Percentiles rank a stretch among this genome's conserved stretches.
Evolutionary conservation across 2,888 invertebrate species (phyloP).

Genomic region (Melieria crassipennis): DNA sequence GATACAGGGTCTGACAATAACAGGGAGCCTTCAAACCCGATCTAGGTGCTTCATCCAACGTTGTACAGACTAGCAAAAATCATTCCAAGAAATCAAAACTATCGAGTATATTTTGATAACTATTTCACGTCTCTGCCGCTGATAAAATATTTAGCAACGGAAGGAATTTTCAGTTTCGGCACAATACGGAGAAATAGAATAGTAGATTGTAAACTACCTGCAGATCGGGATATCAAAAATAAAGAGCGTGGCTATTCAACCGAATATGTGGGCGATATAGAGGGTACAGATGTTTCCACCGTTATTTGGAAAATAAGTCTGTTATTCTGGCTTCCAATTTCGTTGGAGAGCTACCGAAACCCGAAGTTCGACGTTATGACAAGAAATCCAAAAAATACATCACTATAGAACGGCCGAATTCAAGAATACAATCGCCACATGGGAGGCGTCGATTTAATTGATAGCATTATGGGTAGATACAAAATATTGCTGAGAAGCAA

Average conservation of each 20-base stretch:
- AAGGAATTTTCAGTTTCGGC: constrained; percentile 24
- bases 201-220: constrained; percentile 26
- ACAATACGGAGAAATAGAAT: constrained; percentile 34
- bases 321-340: constrained; percentile 38
- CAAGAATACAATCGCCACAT: constrained; percentile 28
- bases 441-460: constrained; percentile 36
- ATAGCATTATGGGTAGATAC: constrained; percentile 36
- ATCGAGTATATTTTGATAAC: constrained; percentile 36
- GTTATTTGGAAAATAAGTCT: constrained; percentile 36
- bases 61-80: constrained; percentile 32
- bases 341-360: constrained; percentile 30
- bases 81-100: constrained; percentile 30
- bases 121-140: constrained; percentile 37
- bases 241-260: constrained; percentile 36
- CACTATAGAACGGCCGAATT: constrained; percentile 28
- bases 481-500: constrained; percentile 36
- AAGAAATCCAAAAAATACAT: constrained; percentile 24
- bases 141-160: constrained; percentile 26
- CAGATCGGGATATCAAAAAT: constrained; percentile 31
- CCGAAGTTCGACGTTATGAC: constrained; percentile 27
- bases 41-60: constrained; percentile 32
- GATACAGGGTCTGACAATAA: no score
- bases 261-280: constrained; percentile 36
- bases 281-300: constrained; percentile 31
- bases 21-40: constrained; percentile 7